Evolutionary conservation across 1,140 invertebrate species (phyloP), one percentile per base, ranked within the genome.

Genomic region (Diplogasteroides magnus): DNA sequence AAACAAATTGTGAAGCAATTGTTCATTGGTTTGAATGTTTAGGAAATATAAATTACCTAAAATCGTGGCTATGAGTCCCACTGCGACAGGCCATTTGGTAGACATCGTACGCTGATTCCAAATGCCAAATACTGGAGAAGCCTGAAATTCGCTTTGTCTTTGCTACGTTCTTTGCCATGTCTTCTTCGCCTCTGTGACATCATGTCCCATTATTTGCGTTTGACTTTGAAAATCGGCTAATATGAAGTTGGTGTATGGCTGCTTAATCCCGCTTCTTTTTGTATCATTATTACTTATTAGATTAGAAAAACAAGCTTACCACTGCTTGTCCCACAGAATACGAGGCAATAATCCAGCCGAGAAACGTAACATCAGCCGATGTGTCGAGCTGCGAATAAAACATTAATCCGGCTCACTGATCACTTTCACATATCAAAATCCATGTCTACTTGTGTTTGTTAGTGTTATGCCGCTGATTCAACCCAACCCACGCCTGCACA

Each of bases 91-190:
- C 25, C 60, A 31, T 59, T 59, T 71, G 11, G 66, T 65, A 19
- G 69, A 70, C 67, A 74, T 64, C 15, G 72, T 75, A 57, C 74
- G 74, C 37, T 75, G 72, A 66, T 74, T 75, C 74, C 74, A 75
- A 2, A 27, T 32, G 6, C 74, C 74, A 27, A 73, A 74, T 23
- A 75, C 29, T 31, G 74, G 74, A 70, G 62, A 67, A 14, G 70
- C 56, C 69, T 67, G 48, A 19, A 70, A 59, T 48, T 6, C 37
- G 19, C 19, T 6, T 48, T 48, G 37, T 19, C 37, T 19, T 48
- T 48, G 6, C 37, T 6, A 48, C 19, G 37, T 48, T 48, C 37
- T 48, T 19, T 48, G 6, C 19, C 37, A 48, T 48, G 6, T 48
- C 37, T 48, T 48, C 37, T 48, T 48, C 37, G 37, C 37, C 19